These are phyloP conservation scores for Ceramica pisi DNA, from an alignment of 2,888 invertebrate species.

Conservation along the genomic window DNA sequence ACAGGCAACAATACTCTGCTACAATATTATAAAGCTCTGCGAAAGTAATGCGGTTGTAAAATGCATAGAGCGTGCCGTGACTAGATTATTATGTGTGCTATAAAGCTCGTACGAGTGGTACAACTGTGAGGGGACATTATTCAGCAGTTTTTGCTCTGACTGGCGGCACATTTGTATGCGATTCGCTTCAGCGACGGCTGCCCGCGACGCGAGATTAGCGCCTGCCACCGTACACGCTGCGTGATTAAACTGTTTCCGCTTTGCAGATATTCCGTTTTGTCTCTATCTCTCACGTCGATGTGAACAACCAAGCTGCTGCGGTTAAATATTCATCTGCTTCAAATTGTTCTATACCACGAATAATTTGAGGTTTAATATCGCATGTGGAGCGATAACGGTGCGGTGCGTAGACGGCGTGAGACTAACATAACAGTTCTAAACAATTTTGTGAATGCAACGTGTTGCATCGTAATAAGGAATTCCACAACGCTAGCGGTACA, in stretches of 20 bases:
- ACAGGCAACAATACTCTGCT: conserved; percentile 41
- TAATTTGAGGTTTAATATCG: conserved; percentile 48
- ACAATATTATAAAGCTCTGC: conserved; percentile 61
- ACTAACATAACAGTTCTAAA: conserved; percentile 70
- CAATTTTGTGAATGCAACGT: conserved; percentile 78
- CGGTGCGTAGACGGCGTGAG: conserved; percentile 68
- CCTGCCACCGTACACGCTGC: conserved; percentile 78
- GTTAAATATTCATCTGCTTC: conserved; percentile 47
- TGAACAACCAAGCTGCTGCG: conserved; percentile 47
- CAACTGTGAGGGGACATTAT: conserved; percentile 83
- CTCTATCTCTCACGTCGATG: conserved; percentile 62
- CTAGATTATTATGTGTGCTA: conserved; percentile 83
- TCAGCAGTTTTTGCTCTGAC: conserved; percentile 86
- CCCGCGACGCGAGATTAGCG: conserved; percentile 86
- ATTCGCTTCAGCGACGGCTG: conserved; percentile 85
- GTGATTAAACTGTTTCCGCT: conserved; percentile 87
- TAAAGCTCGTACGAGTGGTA: conserved; percentile 78
- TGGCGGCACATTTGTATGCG: conserved; percentile 87
- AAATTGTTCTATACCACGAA: conserved; percentile 43
- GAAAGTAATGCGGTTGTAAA: conserved; percentile 75
- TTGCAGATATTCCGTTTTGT: conserved; percentile 75
- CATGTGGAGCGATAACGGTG: conserved; percentile 68
- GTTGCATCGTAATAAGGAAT: conserved; percentile 83
- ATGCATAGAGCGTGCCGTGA: conserved; percentile 80
- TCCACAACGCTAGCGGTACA: conserved; percentile 80